These are phyloP conservation scores for Acanthopagrus latus DNA, from an alignment of 2,797 vertebrate species.

Conservation along the genomic window DNA sequence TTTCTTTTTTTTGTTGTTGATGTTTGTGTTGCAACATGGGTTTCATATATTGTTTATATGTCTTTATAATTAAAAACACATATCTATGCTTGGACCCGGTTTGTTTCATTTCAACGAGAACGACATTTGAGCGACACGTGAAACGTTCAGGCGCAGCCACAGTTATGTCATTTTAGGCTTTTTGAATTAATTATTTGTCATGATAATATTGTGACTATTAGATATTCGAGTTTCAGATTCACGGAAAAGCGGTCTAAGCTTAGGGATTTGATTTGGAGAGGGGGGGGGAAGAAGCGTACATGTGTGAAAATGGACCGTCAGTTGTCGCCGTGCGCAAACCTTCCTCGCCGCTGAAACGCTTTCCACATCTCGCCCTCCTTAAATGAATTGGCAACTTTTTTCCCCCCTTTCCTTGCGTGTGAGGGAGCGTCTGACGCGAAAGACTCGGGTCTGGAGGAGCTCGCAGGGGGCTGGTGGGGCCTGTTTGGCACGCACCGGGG, in stretches of 20 bases:
- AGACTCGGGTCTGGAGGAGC: conserved; percentile 47
- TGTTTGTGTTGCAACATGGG: conserved; percentile 87
- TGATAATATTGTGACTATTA: neutral
- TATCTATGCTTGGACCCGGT: conserved; percentile 82
- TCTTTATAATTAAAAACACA: conserved; percentile 93
- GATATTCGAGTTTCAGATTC: neutral
- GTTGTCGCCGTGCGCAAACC: neutral
- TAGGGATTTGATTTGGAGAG: neutral
- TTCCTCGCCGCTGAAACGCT: conserved; percentile 20
- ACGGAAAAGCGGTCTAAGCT: neutral
- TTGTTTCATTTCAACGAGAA: conserved; percentile 64
- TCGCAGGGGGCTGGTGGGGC: conserved; percentile 71
- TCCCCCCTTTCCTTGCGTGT: conserved; percentile 33
- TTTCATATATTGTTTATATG: conserved; percentile 94
- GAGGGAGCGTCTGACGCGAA: conserved; percentile 46
- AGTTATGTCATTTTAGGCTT: neutral
- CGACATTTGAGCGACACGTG: neutral
- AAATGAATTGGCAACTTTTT: conserved; percentile 64
- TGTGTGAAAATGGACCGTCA: neutral
- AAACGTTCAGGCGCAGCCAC: neutral
- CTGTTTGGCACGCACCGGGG: conserved; percentile 70
- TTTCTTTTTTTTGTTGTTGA: conserved; percentile 31
- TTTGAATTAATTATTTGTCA: neutral
- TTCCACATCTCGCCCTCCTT: neutral
- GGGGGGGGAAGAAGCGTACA: neutral